These are phyloP conservation scores for Schizopygopsis malacanthus DNA, from an alignment of 2,797 vertebrate species.

Conservation along the genomic window DNA sequence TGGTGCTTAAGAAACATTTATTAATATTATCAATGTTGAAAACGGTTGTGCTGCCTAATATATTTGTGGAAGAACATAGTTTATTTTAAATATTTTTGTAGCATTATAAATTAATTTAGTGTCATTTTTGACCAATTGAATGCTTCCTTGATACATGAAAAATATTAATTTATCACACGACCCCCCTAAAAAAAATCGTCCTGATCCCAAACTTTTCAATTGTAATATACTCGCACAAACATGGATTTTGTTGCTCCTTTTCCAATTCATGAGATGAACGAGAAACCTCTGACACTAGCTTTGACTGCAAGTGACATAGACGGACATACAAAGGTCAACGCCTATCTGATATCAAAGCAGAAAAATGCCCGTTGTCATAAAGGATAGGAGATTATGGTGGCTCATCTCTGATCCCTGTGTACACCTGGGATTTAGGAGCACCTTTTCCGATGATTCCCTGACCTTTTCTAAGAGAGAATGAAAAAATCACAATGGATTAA, in stretches of 20 bases:
- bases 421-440: conserved; percentile 46
- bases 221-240: background rate
- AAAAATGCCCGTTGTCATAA: conserved; percentile 49
- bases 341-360: conserved; percentile 48
- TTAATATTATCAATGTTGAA: background rate
- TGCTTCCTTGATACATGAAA: background rate
- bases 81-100: background rate
- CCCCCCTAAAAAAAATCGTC: background rate
- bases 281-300: conserved; percentile 24
- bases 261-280: conserved; percentile 15
- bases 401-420: conserved; percentile 35
- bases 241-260: background rate
- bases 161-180: too few species aligned
- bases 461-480: conserved; percentile 55
- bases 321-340: conserved; percentile 46
- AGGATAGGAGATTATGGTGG: conserved; percentile 48
- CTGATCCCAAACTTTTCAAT: background rate
- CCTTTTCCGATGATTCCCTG: conserved; percentile 51
- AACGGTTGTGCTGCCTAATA: background rate
- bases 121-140: background rate
- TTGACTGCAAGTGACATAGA: conserved; percentile 25
- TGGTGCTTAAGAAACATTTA: background rate
- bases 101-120: background rate
- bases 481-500: conserved; percentile 40
- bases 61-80: background rate